Evolutionary conservation across 2,888 invertebrate genomes (phyloP), one percentile per base, ranked within the genome.

Genomic region (Eupelmus urozonus): DNA sequence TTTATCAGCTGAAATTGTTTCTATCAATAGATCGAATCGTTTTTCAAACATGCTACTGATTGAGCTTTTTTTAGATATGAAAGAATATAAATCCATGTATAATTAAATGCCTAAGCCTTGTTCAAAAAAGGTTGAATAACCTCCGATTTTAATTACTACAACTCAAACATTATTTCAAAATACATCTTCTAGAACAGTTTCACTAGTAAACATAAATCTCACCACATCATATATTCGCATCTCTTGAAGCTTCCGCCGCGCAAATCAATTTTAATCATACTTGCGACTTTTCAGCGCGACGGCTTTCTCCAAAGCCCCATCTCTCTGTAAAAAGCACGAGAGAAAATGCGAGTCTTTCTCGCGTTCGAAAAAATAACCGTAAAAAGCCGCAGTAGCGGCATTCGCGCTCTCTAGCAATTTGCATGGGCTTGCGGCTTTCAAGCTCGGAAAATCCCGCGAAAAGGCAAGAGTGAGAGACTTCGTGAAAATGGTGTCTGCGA

Each of bases 211-310:
- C 70, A 49, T 70, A 57, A 70, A 70, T 57, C 45, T 27, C 25
- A 13, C 70, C 20, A 7, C 13, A 18, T 5, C 63, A n/a, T 18
- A 29, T n/a, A n/a, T n/a, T n/a, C n/a, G n/a, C n/a, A n/a, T n/a
- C n/a, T n/a, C n/a, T n/a, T n/a, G 16, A n/a, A n/a, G 23, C 25
- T 25, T 40, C 40, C 40, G 2, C 4, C 63, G 2, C 18, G 29
- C 34, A 27, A 65, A 71, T 51, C 65, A 65, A 76, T 71, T 65
- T 76, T 65, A 65, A 76, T 71, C 71, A 20, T 40, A 51, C 20
- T 40, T n/a, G n/a, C n/a, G n/a, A n/a, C n/a, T n/a, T n/a, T n/a
- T n/a, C 57, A 27, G 16, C 42, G 27, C 49, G 45, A 55, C n/a
- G n/a, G n/a, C 27, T n/a, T 11, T 13, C 4, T 40, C 11, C 5